A percentile compares a stretch with the other conserved stretches of the same genome.
phyloP scores from a whole-genome alignment of 2,797 vertebrate species.

The Pyrocephalus nanus region DNA sequence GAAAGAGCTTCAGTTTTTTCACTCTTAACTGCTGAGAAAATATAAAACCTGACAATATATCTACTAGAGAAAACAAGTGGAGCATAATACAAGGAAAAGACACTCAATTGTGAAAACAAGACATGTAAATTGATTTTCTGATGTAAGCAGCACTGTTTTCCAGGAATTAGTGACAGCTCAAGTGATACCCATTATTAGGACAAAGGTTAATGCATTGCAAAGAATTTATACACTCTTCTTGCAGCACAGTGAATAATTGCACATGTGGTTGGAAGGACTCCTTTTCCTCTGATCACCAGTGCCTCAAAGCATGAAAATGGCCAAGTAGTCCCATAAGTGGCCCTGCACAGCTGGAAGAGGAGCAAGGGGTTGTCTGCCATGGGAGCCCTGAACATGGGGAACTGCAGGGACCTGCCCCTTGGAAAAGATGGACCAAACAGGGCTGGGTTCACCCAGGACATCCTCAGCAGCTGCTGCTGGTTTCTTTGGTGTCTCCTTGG shows the following conservation, averaged over 20 bases:
- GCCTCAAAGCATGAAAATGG: not conserved
- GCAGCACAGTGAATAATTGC: not conserved
- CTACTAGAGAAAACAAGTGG: not conserved
- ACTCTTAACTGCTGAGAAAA: not conserved
- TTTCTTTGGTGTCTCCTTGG: not conserved
- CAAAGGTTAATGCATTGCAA: not conserved
- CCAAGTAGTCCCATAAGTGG: not conserved
- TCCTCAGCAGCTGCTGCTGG: not conserved
- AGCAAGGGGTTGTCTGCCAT: accelerated
- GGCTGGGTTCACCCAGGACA: not conserved
- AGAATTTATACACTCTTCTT: not conserved
- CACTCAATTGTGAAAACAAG: not conserved
- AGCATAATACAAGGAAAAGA: not conserved
- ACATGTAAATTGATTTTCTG: not conserved
- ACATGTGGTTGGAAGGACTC: not conserved
- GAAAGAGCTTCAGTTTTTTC: not conserved
- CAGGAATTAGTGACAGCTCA: not conserved
- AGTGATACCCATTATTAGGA: not conserved
- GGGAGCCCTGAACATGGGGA: accelerated
- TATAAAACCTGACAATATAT: not conserved
- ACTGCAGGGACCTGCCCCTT: not conserved
- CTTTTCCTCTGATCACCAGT: not conserved
- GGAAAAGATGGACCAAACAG: too few relatives aligned
- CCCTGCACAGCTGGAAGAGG: not conserved
- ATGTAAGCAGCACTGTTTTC: not conserved